phyloP scores from a whole-genome alignment of 1,140 invertebrate genomes.

The Battus philenor region DNA sequence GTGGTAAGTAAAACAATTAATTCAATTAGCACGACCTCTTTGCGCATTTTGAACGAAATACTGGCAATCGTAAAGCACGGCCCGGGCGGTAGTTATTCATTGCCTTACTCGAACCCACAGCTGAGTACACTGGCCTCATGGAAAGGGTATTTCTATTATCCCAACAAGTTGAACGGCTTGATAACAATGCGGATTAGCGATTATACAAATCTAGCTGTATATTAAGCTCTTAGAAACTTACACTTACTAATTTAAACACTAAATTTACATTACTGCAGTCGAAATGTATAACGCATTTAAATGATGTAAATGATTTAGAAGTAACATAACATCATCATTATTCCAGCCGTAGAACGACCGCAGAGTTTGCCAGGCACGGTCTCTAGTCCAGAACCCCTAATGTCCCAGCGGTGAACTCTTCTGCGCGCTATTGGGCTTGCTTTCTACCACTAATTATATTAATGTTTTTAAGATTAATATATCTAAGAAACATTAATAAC shows the following conservation, averaged over 20 bases:
- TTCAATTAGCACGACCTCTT: constrained; percentile 14
- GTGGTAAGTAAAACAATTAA: constrained; percentile 79
- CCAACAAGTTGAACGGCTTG: constrained; percentile 19
- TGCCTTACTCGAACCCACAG: constrained; percentile 11
- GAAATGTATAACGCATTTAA: no score
- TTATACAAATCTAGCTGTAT: constrained; percentile 20
- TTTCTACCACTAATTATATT: no score
- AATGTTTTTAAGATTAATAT: no score
- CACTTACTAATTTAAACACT: constrained; percentile 12
- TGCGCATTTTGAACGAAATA: constrained; percentile 19
- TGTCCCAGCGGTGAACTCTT: no score
- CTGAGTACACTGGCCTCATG: constrained; percentile 18
- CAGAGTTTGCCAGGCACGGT: no score
- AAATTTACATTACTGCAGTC: no score
- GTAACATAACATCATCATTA: no score
- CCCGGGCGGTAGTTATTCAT: constrained; percentile 5
- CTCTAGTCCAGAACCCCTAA: no score
- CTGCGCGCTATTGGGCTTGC: no score
- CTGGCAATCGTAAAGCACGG: constrained; percentile 1
- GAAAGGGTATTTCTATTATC: constrained; percentile 18
- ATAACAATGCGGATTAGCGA: constrained; percentile 26
- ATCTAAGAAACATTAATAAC: no score
- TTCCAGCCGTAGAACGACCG: no score
- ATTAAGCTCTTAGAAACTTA: constrained; percentile 17
- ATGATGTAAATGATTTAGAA: no score